A percentile compares a stretch with the other conserved stretches of the same genome.
Evolutionary conservation across 1,140 invertebrate genomes (phyloP).

Genomic region (Ditylenchus dipsaci): DNA sequence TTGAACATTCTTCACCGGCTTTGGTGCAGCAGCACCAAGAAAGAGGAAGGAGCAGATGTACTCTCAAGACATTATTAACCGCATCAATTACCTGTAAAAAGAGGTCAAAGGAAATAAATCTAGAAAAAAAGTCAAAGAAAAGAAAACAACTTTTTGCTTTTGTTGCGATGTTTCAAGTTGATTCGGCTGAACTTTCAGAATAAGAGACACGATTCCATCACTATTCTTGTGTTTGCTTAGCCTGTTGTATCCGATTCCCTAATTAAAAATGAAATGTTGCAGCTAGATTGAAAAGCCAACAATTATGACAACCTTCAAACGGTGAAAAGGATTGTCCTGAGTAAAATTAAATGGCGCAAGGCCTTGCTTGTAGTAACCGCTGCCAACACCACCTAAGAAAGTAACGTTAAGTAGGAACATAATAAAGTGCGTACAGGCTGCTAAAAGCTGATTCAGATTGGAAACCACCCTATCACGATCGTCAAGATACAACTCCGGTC

Average conservation of each 20-base stretch:
- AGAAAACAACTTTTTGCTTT: constrained; percentile 23
- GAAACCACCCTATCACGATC: constrained; percentile 29
- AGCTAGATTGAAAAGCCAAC: background rate
- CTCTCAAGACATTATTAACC: constrained; percentile 8
- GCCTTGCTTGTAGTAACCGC: constrained; percentile 20
- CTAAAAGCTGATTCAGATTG: constrained; percentile 29
- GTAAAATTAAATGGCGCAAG: constrained; percentile 9
- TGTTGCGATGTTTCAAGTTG: constrained; percentile 19
- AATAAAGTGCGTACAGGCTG: background rate
- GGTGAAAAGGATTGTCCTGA: constrained; percentile 32
- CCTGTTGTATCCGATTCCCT: constrained; percentile 31
- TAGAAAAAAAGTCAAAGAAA: background rate
- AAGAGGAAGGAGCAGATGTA: constrained; percentile 2
- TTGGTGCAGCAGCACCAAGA: background rate
- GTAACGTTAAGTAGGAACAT: no score
- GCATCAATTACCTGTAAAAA: constrained; percentile 28
- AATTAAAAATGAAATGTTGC: background rate
- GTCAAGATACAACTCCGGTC: constrained; percentile 30
- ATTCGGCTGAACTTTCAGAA: constrained; percentile 6
- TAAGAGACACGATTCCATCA: constrained; percentile 35
- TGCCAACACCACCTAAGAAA: constrained; percentile 18
- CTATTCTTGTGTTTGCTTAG: constrained; percentile 33
- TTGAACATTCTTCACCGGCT: background rate
- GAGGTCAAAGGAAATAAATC: background rate
- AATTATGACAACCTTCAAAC: constrained; percentile 15